Conservation (phyloP, 2,888 invertebrate species). For the Caenorhabditis becei region DNA sequence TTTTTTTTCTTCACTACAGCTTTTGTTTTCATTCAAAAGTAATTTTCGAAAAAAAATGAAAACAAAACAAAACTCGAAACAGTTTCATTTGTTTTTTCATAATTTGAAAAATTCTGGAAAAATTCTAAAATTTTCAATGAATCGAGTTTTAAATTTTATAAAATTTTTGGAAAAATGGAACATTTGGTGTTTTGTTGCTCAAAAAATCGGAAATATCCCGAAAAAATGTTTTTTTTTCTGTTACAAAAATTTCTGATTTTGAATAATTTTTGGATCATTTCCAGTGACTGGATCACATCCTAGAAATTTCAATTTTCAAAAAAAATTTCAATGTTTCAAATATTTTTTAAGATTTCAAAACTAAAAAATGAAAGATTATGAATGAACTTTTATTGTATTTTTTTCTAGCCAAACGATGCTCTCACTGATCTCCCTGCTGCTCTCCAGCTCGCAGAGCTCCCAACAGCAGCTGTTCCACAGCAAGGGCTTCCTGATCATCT, state of each 20-base stretch:
- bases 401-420: constrained; percentile 92
- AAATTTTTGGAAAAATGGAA: neutral
- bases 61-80: no score
- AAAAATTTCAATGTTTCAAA: neutral
- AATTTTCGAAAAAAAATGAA: no score
- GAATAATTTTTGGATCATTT: neutral
- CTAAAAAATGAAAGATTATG: no score
- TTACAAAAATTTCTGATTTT: neutral
- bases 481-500: constrained; percentile 97
- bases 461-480: constrained; percentile 99
- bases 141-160: no score
- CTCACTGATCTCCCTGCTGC: constrained; percentile 96
- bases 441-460: constrained; percentile 96
- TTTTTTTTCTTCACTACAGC: no score
- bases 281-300: no score
- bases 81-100: no score
- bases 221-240: no score
- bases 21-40: no score
- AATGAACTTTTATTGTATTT: no score
- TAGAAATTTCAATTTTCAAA: neutral
- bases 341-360: neutral
- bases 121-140: no score
- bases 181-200: neutral
- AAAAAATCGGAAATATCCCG: neutral
- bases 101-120: no score